Conservation (phyloP, 2,888 invertebrate species). For the Vesta saturnalis region DNA sequence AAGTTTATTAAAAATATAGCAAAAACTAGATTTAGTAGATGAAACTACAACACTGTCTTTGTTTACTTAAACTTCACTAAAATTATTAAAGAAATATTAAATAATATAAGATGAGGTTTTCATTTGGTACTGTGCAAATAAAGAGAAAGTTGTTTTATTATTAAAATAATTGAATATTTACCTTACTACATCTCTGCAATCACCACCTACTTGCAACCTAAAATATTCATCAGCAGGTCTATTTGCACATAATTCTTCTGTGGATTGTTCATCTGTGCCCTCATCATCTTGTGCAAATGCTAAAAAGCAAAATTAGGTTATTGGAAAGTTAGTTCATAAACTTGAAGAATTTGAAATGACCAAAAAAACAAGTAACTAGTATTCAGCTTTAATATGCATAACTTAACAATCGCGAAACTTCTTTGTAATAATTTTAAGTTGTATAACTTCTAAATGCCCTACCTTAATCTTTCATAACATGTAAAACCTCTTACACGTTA, state of each 20-base stretch:
- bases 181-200: conserved; percentile 95
- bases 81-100: no score
- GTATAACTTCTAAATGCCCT: conserved; percentile 1
- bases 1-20: no score
- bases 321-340: conserved; percentile 25
- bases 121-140: background rate
- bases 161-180: conserved; percentile 56
- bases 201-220: conserved; percentile 82
- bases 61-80: no score
- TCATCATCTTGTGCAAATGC: conserved; percentile 72
- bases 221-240: conserved; percentile 93
- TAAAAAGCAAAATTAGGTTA: conserved; percentile 45
- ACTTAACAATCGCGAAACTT: background rate
- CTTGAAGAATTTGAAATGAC: background rate
- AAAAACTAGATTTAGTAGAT: no score
- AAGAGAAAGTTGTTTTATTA: background rate
- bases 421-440: background rate
- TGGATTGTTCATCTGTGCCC: conserved; percentile 68
- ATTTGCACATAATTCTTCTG: conserved; percentile 88
- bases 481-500: background rate
- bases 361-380: no score
- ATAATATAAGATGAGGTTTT: no score
- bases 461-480: conserved; percentile 16
- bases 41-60: no score
- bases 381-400: background rate